Evolutionary conservation across 2,888 invertebrate species (phyloP).

Genomic region (Gastrophysa polygoni): DNA sequence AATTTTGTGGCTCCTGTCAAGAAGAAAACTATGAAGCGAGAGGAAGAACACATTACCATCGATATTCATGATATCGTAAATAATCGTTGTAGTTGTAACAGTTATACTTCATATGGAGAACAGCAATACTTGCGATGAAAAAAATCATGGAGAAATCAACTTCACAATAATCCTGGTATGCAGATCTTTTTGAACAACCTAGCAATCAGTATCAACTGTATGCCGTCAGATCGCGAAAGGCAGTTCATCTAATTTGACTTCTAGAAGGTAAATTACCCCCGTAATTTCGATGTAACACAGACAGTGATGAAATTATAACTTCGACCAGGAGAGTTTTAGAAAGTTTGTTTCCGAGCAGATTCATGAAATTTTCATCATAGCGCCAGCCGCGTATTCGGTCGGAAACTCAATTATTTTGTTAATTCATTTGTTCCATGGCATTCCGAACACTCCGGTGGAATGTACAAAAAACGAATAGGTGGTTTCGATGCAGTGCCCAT

Average conservation of each 20-base stretch:
- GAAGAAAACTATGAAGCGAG: too few relatives aligned
- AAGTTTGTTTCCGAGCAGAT: constrained; percentile 30
- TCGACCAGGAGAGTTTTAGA: constrained; percentile 20
- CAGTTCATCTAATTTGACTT: constrained; percentile 36
- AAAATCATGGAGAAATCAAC: too few relatives aligned
- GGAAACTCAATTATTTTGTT: constrained; percentile 33
- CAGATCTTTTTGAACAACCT: not conserved
- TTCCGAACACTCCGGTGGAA: not conserved
- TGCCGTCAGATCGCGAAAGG: constrained; percentile 33
- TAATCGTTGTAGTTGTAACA: too few relatives aligned
- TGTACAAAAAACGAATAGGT: not conserved
- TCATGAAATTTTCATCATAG: constrained; percentile 38
- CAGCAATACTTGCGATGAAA: too few relatives aligned
- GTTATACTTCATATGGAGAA: too few relatives aligned
- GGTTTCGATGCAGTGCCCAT: not conserved
- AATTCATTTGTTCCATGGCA: constrained; percentile 26
- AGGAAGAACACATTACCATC: too few relatives aligned
- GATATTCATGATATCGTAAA: too few relatives aligned
- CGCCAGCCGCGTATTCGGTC: constrained; percentile 4
- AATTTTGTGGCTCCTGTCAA: too few relatives aligned
- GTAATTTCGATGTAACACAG: constrained; percentile 29
- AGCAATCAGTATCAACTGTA: constrained; percentile 11
- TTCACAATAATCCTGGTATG: too few relatives aligned
- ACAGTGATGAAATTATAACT: constrained; percentile 34
- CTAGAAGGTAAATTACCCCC: constrained; percentile 29